Base-by-base conservation (phyloP, 2,113 vertebrate genomes). In the Phrynosoma blainvillii region DNA sequence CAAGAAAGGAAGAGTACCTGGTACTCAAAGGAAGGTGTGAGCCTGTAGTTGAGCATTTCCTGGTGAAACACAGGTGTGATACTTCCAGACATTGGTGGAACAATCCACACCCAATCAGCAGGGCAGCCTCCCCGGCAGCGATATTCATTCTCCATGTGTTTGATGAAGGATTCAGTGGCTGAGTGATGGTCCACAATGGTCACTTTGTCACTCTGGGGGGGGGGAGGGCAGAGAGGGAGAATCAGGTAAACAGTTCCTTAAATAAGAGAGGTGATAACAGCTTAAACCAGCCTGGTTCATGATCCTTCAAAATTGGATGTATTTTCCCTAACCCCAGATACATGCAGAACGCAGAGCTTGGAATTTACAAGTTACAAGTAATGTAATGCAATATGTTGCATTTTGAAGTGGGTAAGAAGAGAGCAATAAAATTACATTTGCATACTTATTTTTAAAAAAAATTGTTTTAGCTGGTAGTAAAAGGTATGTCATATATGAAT, bases 121-220 rank as follows among this genome's bases (percentile, higher is more conserved):
- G 99, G 99, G 66, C 99, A 99, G 62, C 99, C 99, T 0, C 99
- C 99, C 2, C 99, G 97, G 92, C 98, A 98, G 2, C 98, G 96
- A 86, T 97, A 98, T 88, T 99, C 99, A 0, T 99, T 99, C 94
- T 99, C 98, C 99, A 99, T 99, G 97, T 99, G 99, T 94, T 99
- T 99, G 94, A 99, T 99, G 90, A 99, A 99, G 92, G 99, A 99
- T 95, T 99, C 99, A 0, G 99, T 99, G 92, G 99, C 99, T 0
- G 99, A 99, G 93, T 99, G 99, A 89, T 99, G 99, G 94, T 99
- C 99, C 25, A 99, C 99, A 20, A 99, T 99, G 91, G 99, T 99
- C 95, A 99, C 98, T 92, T 99, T 99, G 95, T 98, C 98, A 0
- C 96, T 96, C 99, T 99, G 87, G 0, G 0, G 1, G 20, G 76